Percentiles rank a stretch among this genome's conserved stretches.
These are phyloP conservation scores for Deroplatys truncata DNA, from an alignment of 2,888 invertebrate genomes.

Conservation along the genomic window DNA sequence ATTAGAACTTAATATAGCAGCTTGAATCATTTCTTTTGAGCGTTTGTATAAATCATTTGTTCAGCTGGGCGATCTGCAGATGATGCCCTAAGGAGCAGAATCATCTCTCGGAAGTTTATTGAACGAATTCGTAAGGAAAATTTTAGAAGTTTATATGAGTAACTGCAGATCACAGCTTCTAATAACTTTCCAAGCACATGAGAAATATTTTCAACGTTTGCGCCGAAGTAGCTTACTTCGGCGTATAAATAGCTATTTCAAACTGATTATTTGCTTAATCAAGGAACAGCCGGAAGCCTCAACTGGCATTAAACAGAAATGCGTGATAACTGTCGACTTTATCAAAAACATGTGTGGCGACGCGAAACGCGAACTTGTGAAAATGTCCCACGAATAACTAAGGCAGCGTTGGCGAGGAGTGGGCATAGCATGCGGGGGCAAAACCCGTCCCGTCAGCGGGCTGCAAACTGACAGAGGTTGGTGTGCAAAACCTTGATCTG, in stretches of 20 bases:
- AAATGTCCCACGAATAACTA: not conserved
- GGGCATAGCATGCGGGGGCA: not conserved
- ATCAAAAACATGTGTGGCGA: not conserved
- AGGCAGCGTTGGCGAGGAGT: not conserved
- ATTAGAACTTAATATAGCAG: too few species aligned
- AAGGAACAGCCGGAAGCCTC: not conserved
- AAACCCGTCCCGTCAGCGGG: not conserved
- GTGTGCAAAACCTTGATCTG: not conserved
- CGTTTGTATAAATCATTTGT: too few species aligned
- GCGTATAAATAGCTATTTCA: not conserved
- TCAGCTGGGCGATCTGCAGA: too few species aligned
- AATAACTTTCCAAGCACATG: too few species aligned
- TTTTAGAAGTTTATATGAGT: too few species aligned
- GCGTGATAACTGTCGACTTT: not conserved
- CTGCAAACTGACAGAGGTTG: not conserved
- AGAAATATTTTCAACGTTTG: too few species aligned
- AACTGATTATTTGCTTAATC: not conserved
- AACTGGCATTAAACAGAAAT: not conserved
- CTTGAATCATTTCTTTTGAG: too few species aligned
- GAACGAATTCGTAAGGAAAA: too few species aligned
- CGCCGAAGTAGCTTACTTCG: too few species aligned
- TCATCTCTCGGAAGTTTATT: too few species aligned
- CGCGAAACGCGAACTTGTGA: not conserved
- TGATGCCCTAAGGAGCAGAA: too few species aligned
- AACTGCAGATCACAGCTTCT: too few species aligned